Evolutionary conservation across 2,113 vertebrate genomes (phyloP).

Genomic region (Lamprotornis superbus): DNA sequence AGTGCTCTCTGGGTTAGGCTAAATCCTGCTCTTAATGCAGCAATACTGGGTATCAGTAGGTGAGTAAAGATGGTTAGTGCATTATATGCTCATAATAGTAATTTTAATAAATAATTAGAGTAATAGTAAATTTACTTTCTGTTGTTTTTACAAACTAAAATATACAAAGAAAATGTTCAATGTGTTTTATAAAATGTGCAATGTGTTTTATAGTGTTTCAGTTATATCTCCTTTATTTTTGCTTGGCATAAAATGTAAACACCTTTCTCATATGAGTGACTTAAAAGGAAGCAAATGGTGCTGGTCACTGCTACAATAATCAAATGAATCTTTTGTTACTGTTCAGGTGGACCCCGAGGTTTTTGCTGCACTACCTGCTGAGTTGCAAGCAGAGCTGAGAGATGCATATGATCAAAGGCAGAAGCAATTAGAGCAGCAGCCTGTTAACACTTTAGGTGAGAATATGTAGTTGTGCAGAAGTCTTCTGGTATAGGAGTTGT

Average conservation of each 20-base stretch:
- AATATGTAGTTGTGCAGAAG: neutral
- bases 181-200: neutral
- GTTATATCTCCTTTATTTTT: neutral
- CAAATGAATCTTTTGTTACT: neutral
- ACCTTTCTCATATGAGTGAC: neutral
- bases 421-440: slow-evolving; percentile 74
- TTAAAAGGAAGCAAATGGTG: neutral
- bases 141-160: neutral
- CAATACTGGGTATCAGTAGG: neutral
- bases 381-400: slow-evolving; percentile 92
- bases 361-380: slow-evolving; percentile 90
- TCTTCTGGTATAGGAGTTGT: neutral
- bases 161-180: neutral
- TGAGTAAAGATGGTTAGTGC: neutral
- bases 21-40: neutral
- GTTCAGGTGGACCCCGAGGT: slow-evolving; percentile 94
- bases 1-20: neutral
- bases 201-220: neutral
- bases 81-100: neutral
- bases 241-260: neutral
- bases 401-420: slow-evolving; percentile 85
- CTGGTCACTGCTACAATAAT: neutral
- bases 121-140: neutral
- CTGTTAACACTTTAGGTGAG: slow-evolving; percentile 57
- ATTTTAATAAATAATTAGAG: neutral